Conservation (phyloP, 2,797 vertebrate genomes). For the Urosaurus nigricauda region DNA sequence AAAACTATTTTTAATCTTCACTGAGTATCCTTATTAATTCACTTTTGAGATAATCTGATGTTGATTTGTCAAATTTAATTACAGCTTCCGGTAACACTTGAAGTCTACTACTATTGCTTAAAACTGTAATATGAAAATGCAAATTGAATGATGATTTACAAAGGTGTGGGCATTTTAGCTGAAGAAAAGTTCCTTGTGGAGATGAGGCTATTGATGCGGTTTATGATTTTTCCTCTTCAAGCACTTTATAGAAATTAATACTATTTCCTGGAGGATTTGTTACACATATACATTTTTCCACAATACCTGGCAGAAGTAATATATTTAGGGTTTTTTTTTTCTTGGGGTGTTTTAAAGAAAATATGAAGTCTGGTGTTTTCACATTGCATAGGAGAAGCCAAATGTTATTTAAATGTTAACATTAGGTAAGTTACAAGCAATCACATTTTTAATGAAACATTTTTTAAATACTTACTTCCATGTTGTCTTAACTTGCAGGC, state of each 20-base stretch:
- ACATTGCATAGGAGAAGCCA: conserved; percentile 22
- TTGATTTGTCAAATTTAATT: conserved; percentile 99
- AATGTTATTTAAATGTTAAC: conserved; percentile 52
- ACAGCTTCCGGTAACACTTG: conserved; percentile 98
- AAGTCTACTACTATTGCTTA: conserved; percentile 95
- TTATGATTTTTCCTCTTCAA: conserved; percentile 85
- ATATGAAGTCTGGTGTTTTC: conserved; percentile 53
- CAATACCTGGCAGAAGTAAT: conserved; percentile 66
- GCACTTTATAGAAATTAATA: conserved; percentile 89
- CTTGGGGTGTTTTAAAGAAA: conserved; percentile 49
- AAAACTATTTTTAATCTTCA: conserved; percentile 86
- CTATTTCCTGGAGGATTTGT: conserved; percentile 87
- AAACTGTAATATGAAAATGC: conserved; percentile 99
- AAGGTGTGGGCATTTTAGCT: conserved; percentile 97
- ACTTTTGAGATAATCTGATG: conserved; percentile 98
- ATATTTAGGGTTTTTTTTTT: conserved; percentile 55
- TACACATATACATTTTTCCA: conserved; percentile 70
- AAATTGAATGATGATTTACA: conserved; percentile 95
- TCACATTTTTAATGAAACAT: conserved; percentile 67
- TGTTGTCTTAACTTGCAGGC: conserved; percentile 83
- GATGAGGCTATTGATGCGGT: conserved; percentile 90
- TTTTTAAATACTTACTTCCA: conserved; percentile 52
- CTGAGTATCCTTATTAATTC: conserved; percentile 95
- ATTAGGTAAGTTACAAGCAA: conserved; percentile 36
- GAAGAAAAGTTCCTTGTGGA: conserved; percentile 91